These are phyloP conservation scores for Tapirus terrestris DNA, from an alignment of 2,113 vertebrate genomes.

Conservation along the genomic window DNA sequence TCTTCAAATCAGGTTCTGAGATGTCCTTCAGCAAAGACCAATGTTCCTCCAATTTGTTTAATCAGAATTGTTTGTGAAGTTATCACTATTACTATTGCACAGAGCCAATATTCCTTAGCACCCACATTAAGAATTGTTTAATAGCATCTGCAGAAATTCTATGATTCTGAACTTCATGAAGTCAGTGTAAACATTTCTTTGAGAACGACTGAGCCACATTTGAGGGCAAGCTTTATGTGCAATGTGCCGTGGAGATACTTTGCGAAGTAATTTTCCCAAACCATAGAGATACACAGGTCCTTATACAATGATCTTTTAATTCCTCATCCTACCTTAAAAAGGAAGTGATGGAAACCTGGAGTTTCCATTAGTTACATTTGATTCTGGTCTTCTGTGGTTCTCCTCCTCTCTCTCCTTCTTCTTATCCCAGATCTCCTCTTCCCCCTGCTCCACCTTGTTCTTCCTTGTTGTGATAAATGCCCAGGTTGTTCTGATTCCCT, in stretches of 20 bases:
- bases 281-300: neutral
- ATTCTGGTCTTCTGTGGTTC: fast-evolving
- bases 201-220: neutral
- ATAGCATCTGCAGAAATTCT: neutral
- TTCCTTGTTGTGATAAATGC: neutral
- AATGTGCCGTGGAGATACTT: neutral
- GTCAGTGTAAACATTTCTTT: neutral
- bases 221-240: neutral
- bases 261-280: neutral
- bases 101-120: neutral
- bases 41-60: neutral
- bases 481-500: neutral
- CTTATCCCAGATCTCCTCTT: neutral
- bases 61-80: neutral
- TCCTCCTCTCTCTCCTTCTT: neutral
- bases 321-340: neutral
- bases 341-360: neutral
- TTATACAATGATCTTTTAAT: neutral
- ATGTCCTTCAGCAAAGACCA: neutral
- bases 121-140: neutral
- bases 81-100: neutral
- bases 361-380: neutral
- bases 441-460: neutral
- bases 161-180: neutral
- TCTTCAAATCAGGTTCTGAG: neutral